phyloP scores from a whole-genome alignment of 37 sponge, comb jelly and placozoan genomes.

The Crambe crambe region DNA sequence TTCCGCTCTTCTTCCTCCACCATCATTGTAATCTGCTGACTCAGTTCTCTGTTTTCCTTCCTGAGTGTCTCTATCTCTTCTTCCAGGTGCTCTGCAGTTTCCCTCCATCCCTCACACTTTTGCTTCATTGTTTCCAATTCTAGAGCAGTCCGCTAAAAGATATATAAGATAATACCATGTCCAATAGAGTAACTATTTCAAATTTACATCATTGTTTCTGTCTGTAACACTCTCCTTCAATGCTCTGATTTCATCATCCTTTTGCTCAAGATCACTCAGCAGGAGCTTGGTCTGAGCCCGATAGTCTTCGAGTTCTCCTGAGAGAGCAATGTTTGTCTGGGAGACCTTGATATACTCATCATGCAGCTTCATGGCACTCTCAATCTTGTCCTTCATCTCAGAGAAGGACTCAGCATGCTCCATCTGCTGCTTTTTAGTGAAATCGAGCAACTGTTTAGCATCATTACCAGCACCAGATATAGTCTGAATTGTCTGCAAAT shows the following conservation, averaged over 20 bases:
- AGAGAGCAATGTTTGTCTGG: slow-evolving; percentile 16
- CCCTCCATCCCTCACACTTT: slow-evolving; percentile 45
- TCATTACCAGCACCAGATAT: background rate
- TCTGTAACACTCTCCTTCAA: background rate
- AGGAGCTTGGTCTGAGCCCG: slow-evolving; percentile 25
- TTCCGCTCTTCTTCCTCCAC: background rate
- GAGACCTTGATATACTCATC: slow-evolving; percentile 19
- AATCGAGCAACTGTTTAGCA: slow-evolving; percentile 8
- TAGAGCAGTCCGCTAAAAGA: slow-evolving; percentile 11
- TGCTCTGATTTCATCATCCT: slow-evolving; percentile 4
- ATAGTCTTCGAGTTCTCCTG: slow-evolving; percentile 42
- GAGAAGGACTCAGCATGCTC: slow-evolving; percentile 36
- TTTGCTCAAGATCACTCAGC: slow-evolving; percentile 19
- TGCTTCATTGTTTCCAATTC: slow-evolving; percentile 51
- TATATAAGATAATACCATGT: background rate
- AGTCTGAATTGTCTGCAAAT: background rate
- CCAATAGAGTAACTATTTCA: background rate
- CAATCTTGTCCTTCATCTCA: slow-evolving; percentile 19
- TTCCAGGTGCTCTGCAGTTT: slow-evolving; percentile 27
- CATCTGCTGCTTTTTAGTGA: slow-evolving; percentile 49
- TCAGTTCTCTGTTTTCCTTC: background rate
- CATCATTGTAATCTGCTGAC: background rate
- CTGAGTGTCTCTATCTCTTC: slow-evolving; percentile 7
- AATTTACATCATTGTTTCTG: slow-evolving; percentile 12
- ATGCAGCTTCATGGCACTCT: background rate